Base-by-base conservation (phyloP, 23 tunicate genomes). In the Trididemnum nubilum region DNA sequence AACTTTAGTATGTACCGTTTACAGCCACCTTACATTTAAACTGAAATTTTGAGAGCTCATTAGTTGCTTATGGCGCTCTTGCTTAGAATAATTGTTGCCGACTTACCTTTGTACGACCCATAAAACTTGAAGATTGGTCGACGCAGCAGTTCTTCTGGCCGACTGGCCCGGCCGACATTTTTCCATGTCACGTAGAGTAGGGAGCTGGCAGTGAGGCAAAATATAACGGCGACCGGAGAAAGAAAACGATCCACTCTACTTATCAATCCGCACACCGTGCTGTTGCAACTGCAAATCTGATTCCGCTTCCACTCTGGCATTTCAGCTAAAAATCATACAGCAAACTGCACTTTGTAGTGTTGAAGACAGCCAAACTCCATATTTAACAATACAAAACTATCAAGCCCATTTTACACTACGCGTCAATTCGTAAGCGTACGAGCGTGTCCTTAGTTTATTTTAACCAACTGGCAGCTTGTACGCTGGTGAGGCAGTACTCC, bases 91-190 rank as follows among this genome's bases (percentile, higher is more conserved):
- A n/a, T n/a, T n/a, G n/a, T n/a, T n/a, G n/a, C n/a, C n/a, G 15
- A 44, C 15, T 33, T 67, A 33, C 74, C 74, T 67, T 67, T 67
- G 38, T 67, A 67, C 9, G 74, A 67, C 2, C 74, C 5, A n/a
- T 67, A 67, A 67, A 67, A 67, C 38, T 7, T 32, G 22, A 30
- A 67, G 22, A 67, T n/a, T 9, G 74, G 74, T 12, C 9, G 3
- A 5, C 15, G 9, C 37, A 24, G 22, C 12, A 7, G 2, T 30
- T 5, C 9, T 4, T 32, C 2, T 12, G 7, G 37, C 9, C 5
- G 12, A 38, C 38, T 31, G 31, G 37, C 18, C 33, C 38, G 22
- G 7, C 38, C 74, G 33, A 67, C 38, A 5, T n/a, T 33, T 32
- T 7, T 31, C 74, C 74, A 67, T 3, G 4, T 67, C 38, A 32